Percentiles rank a stretch among this genome's conserved stretches.
Evolutionary conservation across 1,140 invertebrate species (phyloP).

Genomic region (Tetranychus urticae): DNA sequence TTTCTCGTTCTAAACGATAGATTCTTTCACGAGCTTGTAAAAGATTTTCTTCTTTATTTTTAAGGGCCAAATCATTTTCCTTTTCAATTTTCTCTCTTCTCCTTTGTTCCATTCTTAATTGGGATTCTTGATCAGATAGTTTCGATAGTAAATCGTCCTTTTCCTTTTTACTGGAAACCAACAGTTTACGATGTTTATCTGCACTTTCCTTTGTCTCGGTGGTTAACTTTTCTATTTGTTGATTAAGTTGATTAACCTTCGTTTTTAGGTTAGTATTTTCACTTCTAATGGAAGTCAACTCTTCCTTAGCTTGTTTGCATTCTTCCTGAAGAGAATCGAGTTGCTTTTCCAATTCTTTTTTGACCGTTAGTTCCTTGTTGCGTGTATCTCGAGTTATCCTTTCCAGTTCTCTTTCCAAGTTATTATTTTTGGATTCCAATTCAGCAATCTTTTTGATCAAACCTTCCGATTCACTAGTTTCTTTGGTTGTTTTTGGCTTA

Average conservation of each 20-base stretch:
- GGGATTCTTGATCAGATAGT: conserved; percentile 32
- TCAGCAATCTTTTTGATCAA: not conserved
- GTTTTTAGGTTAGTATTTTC: conserved; percentile 22
- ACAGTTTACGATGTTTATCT: conserved; percentile 27
- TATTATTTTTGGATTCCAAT: not conserved
- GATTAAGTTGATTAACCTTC: conserved; percentile 25
- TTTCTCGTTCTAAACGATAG: conserved; percentile 17
- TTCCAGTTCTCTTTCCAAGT: not conserved
- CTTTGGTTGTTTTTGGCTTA: not conserved
- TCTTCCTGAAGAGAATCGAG: not conserved
- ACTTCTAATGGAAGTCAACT: conserved; percentile 17
- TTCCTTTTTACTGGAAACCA: conserved; percentile 27
- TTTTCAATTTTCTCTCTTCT: conserved; percentile 32
- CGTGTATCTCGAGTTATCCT: not conserved
- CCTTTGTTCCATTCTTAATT: conserved; percentile 36
- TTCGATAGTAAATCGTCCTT: conserved; percentile 31
- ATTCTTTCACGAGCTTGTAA: conserved; percentile 27
- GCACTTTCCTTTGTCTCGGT: conserved; percentile 28
- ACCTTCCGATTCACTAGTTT: not conserved
- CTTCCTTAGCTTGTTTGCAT: not conserved
- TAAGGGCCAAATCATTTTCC: conserved; percentile 33
- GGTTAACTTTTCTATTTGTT: conserved; percentile 37
- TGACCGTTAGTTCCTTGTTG: not conserved
- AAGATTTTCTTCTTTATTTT: conserved; percentile 38
- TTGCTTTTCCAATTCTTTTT: not conserved